These are phyloP conservation scores for Manis crassicaudata DNA, from an alignment of 2,797 vertebrate species.

Conservation along the genomic window DNA sequence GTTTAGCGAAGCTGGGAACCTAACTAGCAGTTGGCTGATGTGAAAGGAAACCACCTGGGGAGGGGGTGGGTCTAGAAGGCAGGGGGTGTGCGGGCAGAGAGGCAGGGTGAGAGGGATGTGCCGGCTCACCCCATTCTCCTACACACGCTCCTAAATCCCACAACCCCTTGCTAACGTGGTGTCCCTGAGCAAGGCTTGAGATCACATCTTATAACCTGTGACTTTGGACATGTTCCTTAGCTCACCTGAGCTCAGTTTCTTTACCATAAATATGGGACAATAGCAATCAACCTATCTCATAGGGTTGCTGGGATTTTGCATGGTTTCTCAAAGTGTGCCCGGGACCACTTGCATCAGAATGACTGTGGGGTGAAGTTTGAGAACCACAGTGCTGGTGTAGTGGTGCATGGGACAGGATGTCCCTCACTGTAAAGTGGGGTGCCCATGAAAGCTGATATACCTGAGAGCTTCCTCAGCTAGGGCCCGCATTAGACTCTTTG, in stretches of 20 bases:
- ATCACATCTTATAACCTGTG: not conserved
- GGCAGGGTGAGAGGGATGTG: not conserved
- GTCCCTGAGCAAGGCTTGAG: not conserved
- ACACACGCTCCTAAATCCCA: not conserved
- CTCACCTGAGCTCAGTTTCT: not conserved
- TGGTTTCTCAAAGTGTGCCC: not conserved
- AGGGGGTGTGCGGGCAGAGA: not conserved
- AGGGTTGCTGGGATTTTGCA: not conserved
- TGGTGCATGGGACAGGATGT: not conserved
- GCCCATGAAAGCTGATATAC: not conserved
- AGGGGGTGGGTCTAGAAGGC: not conserved
- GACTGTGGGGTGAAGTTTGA: not conserved
- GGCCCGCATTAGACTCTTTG: not conserved
- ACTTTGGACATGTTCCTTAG: not conserved
- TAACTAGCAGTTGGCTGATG: not conserved
- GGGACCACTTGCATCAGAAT: not conserved
- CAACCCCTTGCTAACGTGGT: not conserved
- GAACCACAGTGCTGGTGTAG: not conserved
- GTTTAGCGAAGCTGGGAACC: not conserved
- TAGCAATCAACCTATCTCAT: not conserved
- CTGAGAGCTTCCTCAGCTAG: not conserved
- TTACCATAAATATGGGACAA: not conserved
- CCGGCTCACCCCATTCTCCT: not conserved
- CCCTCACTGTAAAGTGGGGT: not conserved
- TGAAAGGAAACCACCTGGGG: not conserved